Base-by-base conservation (phyloP, 1,140 invertebrate genomes). In the Apis cerana region DNA sequence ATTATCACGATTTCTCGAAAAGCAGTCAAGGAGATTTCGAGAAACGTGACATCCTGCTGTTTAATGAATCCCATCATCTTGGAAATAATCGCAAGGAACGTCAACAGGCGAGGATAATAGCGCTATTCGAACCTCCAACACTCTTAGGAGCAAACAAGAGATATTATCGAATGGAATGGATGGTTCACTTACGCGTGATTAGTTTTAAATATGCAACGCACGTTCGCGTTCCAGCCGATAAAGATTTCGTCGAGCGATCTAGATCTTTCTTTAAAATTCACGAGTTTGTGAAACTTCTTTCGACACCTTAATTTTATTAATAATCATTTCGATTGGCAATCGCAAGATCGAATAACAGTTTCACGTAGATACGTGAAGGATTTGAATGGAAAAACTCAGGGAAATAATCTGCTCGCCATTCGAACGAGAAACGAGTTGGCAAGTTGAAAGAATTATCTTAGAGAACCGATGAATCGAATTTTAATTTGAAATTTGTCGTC, bases 141-240 rank as follows among this genome's bases (percentile, higher is more conserved):
- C 43, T 50, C 58, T 13, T 19, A 15, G 48, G 23, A 7, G 15
- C 50, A 59, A 83, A 79, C 50, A 82, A 71, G 21, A 56, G 65
- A 33, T 13, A 64, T 15, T 71, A 58, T 79, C 81, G 17, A 19
- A 23, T n/a, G 21, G 4, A n/a, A 19, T 17, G n/a, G 33, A 64
- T 50, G 8, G 50, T n/a, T 56, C 52, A 54, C 67, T 71, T 65
- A 71, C 27, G 50, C 19, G 70, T 56, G 81, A 83, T 79, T 78
- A 83, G 52, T 79, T 83, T 64, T 71, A 83, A 83, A 19, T 71
- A 72, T 79, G 75, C 68, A 79, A 17, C 21, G 58, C 11, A 52
- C 52, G 23, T 23, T 27, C 21, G 19, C 21, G 19, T 59, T n/a
- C 43, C 11, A 19, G 19, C 15, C 50, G 8, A 10, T 19, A 9